Base-by-base conservation (phyloP, 2,113 vertebrate genomes). In the Ceratotherium simum region DNA sequence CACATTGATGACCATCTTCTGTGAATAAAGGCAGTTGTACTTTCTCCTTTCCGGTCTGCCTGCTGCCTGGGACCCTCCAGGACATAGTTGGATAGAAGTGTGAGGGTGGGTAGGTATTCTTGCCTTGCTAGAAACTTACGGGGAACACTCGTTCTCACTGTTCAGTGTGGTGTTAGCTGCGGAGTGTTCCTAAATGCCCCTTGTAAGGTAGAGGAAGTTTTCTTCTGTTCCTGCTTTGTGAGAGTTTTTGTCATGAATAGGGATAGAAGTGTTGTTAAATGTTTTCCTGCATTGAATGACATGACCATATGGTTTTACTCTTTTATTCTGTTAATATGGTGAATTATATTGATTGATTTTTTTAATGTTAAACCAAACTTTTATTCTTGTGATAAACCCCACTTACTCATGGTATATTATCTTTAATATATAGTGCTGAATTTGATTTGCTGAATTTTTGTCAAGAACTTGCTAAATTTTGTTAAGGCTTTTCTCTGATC, bases 231-330 rank as follows among this genome's bases (percentile, higher is more conserved):
- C 56, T 25, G n/a, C 33, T 36, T 23, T 1, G 8, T n/a, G 5
- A 31, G 48, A 29, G 5, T 9, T 2, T 21, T 20, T 8, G 18
- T 23, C 62, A 14, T 8, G n/a, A 42, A 8, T 2, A 16, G 48
- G 48, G 6, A 2, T 21, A 4, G 25, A 69, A 31, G 12, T 9
- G 11, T 0, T 2, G 0, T 4, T 20, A 20, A 23, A 1, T 20
- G 84, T 27, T 4, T 36, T 3, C 27, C 6, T 39, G 1, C 17
- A 1, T 27, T 14, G 8, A 0, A 10, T 16, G n/a, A 78, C 48
- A 11, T 25, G 65, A 39, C 89, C 3, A 1, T 4, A 0, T 21
- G 73, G 8, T 10, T 39, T 20, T 79, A 46, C 25, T 67, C 33
- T 25, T 4, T 1, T 20, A 14, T 46, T 31, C 54, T 58, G 11